These are phyloP conservation scores for Phaenicophaeus curvirostris DNA, from an alignment of 2,797 vertebrate species.

Conservation along the genomic window DNA sequence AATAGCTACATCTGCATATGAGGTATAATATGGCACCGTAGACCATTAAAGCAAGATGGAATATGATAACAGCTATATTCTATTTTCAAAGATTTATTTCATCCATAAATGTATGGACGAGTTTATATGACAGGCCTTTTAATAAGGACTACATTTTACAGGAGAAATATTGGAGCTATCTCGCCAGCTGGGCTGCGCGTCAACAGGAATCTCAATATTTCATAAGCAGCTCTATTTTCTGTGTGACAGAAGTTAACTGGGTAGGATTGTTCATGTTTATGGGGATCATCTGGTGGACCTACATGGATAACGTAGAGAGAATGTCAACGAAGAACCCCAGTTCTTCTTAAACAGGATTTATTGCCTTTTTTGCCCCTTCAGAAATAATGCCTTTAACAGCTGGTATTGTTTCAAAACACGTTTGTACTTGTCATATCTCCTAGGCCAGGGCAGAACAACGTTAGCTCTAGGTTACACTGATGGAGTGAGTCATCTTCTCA, in stretches of 20 bases:
- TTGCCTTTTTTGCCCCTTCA: neutral
- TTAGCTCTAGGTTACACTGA: conserved; percentile 43
- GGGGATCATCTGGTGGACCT: neutral
- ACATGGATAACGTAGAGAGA: neutral
- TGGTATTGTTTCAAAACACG: conserved; percentile 5
- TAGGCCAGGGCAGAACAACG: neutral
- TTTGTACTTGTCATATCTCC: neutral
- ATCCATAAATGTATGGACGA: neutral
- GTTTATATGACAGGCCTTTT: neutral
- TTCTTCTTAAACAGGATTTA: neutral
- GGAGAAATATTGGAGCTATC: neutral
- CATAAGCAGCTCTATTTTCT: neutral
- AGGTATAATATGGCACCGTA: neutral
- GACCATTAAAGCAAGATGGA: neutral
- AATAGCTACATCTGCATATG: neutral
- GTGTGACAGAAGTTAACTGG: neutral
- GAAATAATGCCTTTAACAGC: neutral
- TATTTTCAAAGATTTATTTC: neutral
- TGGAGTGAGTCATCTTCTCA: conserved; percentile 48
- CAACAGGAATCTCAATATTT: neutral
- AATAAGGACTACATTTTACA: neutral
- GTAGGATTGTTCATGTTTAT: neutral
- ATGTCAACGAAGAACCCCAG: neutral
- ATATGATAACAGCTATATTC: neutral
- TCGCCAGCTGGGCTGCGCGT: neutral